These are phyloP conservation scores for Bagarius yarrelli DNA, from an alignment of 2,113 vertebrate genomes.

Conservation along the genomic window DNA sequence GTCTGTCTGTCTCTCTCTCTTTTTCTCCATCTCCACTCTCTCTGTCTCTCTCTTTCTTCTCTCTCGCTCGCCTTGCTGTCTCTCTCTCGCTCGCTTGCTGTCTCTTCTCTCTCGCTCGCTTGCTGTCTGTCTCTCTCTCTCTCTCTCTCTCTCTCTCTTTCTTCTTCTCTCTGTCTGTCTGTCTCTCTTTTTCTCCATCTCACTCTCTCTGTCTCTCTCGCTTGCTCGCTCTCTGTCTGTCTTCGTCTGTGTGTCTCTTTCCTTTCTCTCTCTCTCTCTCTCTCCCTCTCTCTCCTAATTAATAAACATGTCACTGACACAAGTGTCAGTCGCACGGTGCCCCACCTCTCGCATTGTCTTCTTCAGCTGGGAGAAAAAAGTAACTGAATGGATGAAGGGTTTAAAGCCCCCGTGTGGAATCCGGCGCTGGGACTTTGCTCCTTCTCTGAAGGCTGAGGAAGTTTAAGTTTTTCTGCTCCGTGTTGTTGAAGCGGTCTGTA, in stretches of 20 bases:
- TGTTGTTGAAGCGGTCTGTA: neutral
- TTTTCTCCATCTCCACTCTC: too few relatives aligned
- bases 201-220: constrained; percentile 24
- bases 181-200: neutral
- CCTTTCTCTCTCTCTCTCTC: constrained; percentile 19
- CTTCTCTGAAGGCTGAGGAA: neutral
- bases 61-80: too few relatives aligned
- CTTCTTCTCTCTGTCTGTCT: too few relatives aligned
- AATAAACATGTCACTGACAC: constrained; percentile 53
- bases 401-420: constrained; percentile 10
- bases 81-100: too few relatives aligned
- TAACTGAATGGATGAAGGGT: constrained; percentile 24
- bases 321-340: constrained; percentile 49
- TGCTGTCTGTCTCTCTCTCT: too few relatives aligned
- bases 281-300: constrained; percentile 47
- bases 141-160: too few relatives aligned
- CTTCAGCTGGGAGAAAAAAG: constrained; percentile 61
- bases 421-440: neutral
- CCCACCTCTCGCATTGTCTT: constrained; percentile 51
- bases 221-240: neutral
- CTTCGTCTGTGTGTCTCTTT: too few relatives aligned
- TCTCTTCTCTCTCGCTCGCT: too few relatives aligned
- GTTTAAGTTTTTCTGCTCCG: neutral
- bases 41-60: too few relatives aligned
- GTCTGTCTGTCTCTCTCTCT: constrained; percentile 36